Evolutionary conservation across 2,113 vertebrate species (phyloP).

Genomic region (Ptyas mucosa): DNA sequence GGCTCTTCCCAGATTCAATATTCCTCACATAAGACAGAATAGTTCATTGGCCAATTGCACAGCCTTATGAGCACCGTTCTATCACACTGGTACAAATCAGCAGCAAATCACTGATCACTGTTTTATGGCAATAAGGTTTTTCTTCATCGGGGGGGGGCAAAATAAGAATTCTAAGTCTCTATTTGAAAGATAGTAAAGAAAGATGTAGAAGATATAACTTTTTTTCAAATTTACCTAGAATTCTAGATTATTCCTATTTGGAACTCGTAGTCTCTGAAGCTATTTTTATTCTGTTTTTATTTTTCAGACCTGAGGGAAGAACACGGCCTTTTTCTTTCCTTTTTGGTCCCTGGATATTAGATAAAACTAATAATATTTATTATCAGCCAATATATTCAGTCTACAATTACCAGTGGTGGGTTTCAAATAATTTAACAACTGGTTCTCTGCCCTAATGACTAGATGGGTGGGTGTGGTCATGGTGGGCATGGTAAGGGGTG

Average conservation of each 20-base stretch:
- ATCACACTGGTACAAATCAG: not conserved
- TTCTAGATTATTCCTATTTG: not conserved
- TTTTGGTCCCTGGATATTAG: not conserved
- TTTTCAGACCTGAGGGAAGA: not conserved
- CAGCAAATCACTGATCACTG: not conserved
- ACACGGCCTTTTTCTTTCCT: not conserved
- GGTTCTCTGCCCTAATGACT: too few species aligned
- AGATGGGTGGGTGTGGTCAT: too few species aligned
- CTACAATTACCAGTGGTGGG: not conserved
- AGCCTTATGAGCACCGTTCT: not conserved
- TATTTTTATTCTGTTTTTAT: not conserved
- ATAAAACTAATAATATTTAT: not conserved
- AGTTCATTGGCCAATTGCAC: not conserved
- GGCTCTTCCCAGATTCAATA: not conserved
- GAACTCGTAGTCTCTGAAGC: not conserved
- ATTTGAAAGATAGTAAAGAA: not conserved
- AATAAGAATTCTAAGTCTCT: not conserved
- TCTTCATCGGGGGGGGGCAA: not conserved
- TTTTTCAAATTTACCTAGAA: not conserved
- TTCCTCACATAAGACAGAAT: not conserved
- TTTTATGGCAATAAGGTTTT: not conserved
- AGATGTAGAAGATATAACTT: not conserved
- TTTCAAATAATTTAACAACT: too few species aligned
- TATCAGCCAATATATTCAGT: not conserved
- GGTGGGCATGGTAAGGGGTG: too few species aligned